Base-by-base conservation (phyloP, 2,888 invertebrate species). In the Drosophila meridiana region DNA sequence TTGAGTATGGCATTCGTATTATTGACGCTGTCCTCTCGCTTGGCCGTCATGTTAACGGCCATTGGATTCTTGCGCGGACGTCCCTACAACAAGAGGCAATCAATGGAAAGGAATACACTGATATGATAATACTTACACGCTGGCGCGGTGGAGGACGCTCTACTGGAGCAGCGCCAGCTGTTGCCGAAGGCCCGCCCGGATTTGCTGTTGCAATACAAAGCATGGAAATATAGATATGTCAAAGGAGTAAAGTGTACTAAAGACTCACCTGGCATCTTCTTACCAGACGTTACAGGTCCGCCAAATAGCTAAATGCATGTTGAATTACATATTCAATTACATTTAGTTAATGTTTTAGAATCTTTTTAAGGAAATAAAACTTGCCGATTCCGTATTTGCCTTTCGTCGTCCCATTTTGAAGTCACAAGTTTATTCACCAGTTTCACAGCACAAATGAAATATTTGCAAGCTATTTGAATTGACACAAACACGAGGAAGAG, bases 51-150 rank as follows among this genome's bases (percentile, higher is more conserved):
- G 2, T 0, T 9, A 4, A 26, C 0, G 7, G 0, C n/a, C 11
- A 59, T 4, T 0, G 59, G 28, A 48, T 28, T 28, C 20, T 59
- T 59, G 1, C 38, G 59, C 11, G 59, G 59, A 60, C 48, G 48
- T 14, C 60, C 60, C 60, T 60, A 8, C 6, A 13, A 48, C 7
- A 11, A 38, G 4, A 14, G 13, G 8, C 14, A 28, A 13, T 14
- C 13, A 30, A 0, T 14, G 13, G 0, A 13, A 5, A 14, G 26
- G 0, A 36, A 26, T 4, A 3, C 2, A 36, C 3, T 11, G 34
- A 52, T 7, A 3, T 8, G 4, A 13, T 4, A 8, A 13, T 48
- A 42, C 38, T 73, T 73, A 58, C 60, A 9, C 64, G 67, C 34
- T 43, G 62, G 2, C 40, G 40, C 2, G 38, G 26, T 2, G 8